Evolutionary conservation across 2,113 vertebrate species (phyloP), one percentile per base, ranked within the genome.

Genomic region (Eudyptes chrysolophus): DNA sequence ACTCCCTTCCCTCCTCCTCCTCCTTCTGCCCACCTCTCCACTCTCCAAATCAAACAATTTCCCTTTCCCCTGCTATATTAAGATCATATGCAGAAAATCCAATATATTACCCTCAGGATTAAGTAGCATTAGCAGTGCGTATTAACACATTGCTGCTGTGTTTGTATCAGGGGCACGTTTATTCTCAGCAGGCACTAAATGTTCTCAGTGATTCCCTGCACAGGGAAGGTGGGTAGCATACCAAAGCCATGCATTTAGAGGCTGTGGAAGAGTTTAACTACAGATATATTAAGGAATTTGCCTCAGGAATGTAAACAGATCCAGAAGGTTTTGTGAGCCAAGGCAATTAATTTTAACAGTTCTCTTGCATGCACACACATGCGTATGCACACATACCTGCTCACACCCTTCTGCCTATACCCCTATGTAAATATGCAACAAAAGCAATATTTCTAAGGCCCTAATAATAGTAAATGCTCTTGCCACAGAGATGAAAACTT

Each of bases 301-400:
- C 96, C 96, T 95, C 77, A 94, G 93, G 88, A 97, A 96, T 87
- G 86, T 94, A 96, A 97, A 95, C 81, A 94, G 70, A 80, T 58
- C 58, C 72, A 93, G 54, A 93, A 87, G 79, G 77, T 55, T 89
- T 76, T 54, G 42, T 55, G 86, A 92, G 84, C 90, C 88, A 95
- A 92, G 49, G 76, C 64, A 68, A 81, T 94, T 85, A 89, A 89
- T 97, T 92, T 90, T 90, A 85, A 16, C 17, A 78, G 69, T 88
- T 89, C 69, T 91, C 62, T 81, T 80, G 89, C 78, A 38, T 69
- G 93, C 54, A 72, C 72, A 65, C 44, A 72, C 87, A 80, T 40
- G 72, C 18, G 10, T 52, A 75, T 3, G 6, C 27, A 82, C 65
- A 69, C 74, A 72, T 89, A 85, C 65, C 65, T 89, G 74, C 78